Evolutionary conservation across 2,797 vertebrate genomes (phyloP).

Genomic region (Aratinga solstitialis): DNA sequence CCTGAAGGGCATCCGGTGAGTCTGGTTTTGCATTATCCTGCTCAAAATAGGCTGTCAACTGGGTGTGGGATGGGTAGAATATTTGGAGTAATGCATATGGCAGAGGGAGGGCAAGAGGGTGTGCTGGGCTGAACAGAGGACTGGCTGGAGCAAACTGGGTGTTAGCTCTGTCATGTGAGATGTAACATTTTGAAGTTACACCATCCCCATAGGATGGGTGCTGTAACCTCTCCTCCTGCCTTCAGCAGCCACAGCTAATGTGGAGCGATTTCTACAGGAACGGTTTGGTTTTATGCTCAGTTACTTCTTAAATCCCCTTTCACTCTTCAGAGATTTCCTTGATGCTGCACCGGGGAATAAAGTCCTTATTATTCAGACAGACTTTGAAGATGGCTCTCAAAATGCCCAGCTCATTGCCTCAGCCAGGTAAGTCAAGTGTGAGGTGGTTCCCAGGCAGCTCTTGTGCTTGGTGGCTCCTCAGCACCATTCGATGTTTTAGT

Average conservation of each 20-base stretch:
- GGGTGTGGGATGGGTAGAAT: background rate
- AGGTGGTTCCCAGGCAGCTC: background rate
- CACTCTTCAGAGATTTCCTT: slow-evolving; percentile 80
- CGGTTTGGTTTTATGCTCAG: background rate
- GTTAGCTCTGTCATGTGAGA: accelerated
- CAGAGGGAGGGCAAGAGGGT: background rate
- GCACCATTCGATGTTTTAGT: background rate
- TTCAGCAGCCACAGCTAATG: background rate
- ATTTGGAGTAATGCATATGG: accelerated
- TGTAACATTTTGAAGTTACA: background rate
- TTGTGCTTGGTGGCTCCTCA: background rate
- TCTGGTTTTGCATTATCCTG: accelerated
- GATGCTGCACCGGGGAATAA: slow-evolving; percentile 68
- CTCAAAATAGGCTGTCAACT: accelerated
- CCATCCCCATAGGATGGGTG: background rate
- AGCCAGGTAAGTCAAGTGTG: slow-evolving; percentile 83
- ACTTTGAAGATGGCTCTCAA: slow-evolving; percentile 85
- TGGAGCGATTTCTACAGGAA: background rate
- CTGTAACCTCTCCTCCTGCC: background rate
- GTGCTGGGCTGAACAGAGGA: background rate
- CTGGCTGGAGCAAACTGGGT: background rate
- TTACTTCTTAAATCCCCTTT: slow-evolving; percentile 19
- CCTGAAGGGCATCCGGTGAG: slow-evolving; percentile 89
- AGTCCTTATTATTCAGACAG: slow-evolving; percentile 91
- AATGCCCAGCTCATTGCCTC: slow-evolving; percentile 90